Conservation (phyloP, 2,888 invertebrate species). For the Pandemis cinnamomeana region DNA sequence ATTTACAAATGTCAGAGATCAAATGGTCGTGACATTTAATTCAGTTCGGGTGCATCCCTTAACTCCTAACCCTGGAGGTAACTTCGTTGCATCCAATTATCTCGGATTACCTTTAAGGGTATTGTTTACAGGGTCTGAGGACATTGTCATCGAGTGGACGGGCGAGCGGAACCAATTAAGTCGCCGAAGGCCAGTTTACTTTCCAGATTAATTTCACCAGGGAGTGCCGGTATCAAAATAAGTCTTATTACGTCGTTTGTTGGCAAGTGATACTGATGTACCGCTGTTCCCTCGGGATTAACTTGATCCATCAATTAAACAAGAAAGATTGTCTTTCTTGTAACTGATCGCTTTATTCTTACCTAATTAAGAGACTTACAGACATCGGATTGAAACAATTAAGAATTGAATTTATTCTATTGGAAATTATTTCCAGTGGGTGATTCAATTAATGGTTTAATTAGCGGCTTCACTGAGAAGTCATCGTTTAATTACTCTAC, state of each 20-base stretch:
- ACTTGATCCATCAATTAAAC: slow-evolving; percentile 38
- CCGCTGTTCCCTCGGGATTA: slow-evolving; percentile 19
- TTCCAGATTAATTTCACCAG: slow-evolving; percentile 70
- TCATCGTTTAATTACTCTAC: slow-evolving; percentile 7
- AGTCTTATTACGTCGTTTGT: slow-evolving; percentile 44
- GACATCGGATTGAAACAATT: slow-evolving; percentile 10
- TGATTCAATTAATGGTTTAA: slow-evolving; percentile 1
- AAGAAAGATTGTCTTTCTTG: slow-evolving; percentile 30
- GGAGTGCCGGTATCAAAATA: slow-evolving; percentile 60
- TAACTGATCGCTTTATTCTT: slow-evolving; percentile 28
- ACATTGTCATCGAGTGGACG: slow-evolving; percentile 56
- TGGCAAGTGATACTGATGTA: slow-evolving; percentile 41
- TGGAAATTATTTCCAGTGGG: not conserved
- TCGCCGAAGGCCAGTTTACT: slow-evolving; percentile 72
- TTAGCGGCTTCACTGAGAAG: not conserved
- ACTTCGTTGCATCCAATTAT: slow-evolving; percentile 6
- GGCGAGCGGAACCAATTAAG: slow-evolving; percentile 69
- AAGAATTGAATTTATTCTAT: not conserved
- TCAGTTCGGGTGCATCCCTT: slow-evolving; percentile 47
- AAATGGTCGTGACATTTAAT: slow-evolving; percentile 54
- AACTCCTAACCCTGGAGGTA: not conserved
- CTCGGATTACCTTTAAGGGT: slow-evolving; percentile 46
- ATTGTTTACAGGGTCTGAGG: slow-evolving; percentile 59
- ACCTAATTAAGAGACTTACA: slow-evolving; percentile 18
- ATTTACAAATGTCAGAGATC: slow-evolving; percentile 43